phyloP scores from a whole-genome alignment of 2,113 vertebrate genomes.

The Hyaena hyaena region DNA sequence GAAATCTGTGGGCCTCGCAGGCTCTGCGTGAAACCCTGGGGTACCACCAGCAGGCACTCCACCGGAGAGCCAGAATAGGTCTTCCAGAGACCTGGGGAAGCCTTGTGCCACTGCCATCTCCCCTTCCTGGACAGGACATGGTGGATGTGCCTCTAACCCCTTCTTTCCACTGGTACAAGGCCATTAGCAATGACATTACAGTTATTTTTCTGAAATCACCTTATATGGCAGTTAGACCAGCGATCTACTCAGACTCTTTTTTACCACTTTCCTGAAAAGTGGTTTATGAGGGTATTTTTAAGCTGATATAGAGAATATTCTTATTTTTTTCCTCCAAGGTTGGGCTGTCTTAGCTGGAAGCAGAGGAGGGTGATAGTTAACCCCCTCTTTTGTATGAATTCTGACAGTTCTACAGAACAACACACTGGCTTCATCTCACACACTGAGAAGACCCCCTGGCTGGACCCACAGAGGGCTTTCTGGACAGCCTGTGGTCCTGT shows the following conservation, averaged over 20 bases:
- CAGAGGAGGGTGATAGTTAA: background rate
- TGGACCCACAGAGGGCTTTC: background rate
- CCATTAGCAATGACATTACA: background rate
- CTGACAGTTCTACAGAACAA: background rate
- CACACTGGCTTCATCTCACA: fast-evolving
- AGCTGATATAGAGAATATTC: background rate
- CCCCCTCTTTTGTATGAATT: background rate
- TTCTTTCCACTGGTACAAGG: background rate
- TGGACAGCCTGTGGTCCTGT: background rate
- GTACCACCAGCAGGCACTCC: fast-evolving
- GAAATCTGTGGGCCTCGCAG: background rate
- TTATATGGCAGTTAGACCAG: background rate
- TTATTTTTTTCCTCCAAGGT: background rate
- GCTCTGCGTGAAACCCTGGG: fast-evolving
- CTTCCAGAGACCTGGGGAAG: too few species aligned
- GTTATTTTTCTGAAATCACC: background rate
- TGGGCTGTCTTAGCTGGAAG: background rate
- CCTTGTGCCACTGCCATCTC: fast-evolving
- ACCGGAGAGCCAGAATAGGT: fast-evolving
- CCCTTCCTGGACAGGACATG: background rate
- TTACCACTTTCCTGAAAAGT: background rate
- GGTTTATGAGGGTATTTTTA: background rate
- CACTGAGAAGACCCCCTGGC: too few species aligned
- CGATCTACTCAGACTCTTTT: background rate
- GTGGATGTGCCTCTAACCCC: background rate